Evolutionary conservation across 2,113 vertebrate genomes (phyloP).

Genomic region (Hippolais icterina): DNA sequence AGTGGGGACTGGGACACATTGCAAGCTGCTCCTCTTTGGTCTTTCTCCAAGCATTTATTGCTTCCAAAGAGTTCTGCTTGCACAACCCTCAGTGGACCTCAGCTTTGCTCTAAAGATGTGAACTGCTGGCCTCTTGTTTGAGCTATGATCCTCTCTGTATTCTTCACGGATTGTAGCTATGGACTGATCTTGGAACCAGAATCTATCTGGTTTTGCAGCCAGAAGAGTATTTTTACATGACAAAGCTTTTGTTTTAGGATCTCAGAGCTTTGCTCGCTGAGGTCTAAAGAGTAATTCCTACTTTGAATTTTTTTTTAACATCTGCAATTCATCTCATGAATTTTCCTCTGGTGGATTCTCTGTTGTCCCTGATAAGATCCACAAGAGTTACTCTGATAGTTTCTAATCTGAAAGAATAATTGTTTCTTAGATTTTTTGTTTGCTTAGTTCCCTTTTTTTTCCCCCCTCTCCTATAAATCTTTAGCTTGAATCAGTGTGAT

Average conservation of each 20-base stretch:
- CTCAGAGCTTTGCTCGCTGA: neutral
- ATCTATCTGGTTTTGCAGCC: neutral
- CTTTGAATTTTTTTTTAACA: neutral
- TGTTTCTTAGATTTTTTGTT: neutral
- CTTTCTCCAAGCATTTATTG: neutral
- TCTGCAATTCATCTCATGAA: neutral
- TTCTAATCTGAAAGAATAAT: neutral
- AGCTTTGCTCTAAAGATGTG: neutral
- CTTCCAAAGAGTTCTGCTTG: neutral
- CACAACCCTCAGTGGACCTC: neutral
- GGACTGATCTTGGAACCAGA: neutral
- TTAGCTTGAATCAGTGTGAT: neutral
- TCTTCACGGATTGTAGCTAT: neutral
- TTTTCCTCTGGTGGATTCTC: neutral
- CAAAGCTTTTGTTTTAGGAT: neutral
- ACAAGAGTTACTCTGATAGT: neutral
- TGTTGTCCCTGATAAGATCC: neutral
- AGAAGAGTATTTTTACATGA: neutral
- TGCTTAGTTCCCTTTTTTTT: neutral
- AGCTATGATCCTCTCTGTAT: neutral
- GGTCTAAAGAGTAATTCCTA: neutral
- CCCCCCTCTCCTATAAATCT: neutral
- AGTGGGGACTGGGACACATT: neutral
- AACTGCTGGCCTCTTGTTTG: neutral
- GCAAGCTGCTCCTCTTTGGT: neutral